Evolutionary conservation across 2,113 vertebrate species (phyloP), one percentile per base, ranked within the genome.

Genomic region (Anser cygnoides): DNA sequence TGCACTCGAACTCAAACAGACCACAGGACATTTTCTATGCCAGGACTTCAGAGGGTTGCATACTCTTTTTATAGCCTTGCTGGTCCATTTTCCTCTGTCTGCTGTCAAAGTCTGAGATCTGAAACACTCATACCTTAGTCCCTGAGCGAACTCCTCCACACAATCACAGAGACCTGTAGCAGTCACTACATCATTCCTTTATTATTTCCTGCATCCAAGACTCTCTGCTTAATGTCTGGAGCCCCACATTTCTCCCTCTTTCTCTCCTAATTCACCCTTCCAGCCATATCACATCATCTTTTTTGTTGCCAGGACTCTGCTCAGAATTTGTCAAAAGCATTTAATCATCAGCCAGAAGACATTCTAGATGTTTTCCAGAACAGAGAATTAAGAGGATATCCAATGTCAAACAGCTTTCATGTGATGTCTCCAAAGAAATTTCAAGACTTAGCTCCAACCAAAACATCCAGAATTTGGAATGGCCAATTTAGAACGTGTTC

Each of bases 371-470:
- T 95, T 79, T 85, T 68, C 72, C 71, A 88, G 82, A 89, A 82
- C 54, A 79, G 65, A 92, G 68, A 89, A 84, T 63, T 77, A 93
- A 88, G 72, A 71, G 76, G 89, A 91, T 54, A 63, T 61, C 89
- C 8, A 25, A 91, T 65, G 68, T 84, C 79, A 85, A 91, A 74
- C 77, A 83, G 76, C 83, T 92, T 58, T 81, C 81, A 81, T 37
- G 57, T 55, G 77, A 78, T 4, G 3, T 58, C 82, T 89, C 84
- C 77, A 76, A 89, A 78, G 39, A 84, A 92, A 78, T 74, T 67
- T 91, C 92, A 92, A 93, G 79, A 62, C 55, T 83, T 80, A 73
- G 63, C 95, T 95, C 68, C 79, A 93, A 86, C 41, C 74, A 93
- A 50, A 91, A 89, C 66, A 91, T 70, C 58, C 87, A 76, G 91